Evolutionary conservation across 2,113 vertebrate genomes (phyloP).

Genomic region (western clawed frog (Xenopus tropicalis)): DNA sequence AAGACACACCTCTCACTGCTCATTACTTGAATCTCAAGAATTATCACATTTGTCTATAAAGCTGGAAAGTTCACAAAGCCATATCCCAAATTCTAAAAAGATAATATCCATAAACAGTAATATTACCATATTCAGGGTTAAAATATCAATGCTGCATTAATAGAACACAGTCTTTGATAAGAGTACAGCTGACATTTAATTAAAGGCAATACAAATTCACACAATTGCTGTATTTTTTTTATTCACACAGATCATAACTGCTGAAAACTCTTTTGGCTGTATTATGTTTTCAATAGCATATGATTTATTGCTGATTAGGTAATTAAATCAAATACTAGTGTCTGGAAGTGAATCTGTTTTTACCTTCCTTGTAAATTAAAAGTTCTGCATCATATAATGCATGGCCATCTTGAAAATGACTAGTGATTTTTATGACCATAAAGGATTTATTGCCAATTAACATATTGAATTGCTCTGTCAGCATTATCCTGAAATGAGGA

Average conservation of each 20-base stretch:
- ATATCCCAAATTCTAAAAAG: no score
- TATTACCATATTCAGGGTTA: no score
- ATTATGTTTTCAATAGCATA: conserved; percentile 75
- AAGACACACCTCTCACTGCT: no score
- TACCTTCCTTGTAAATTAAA: conserved; percentile 85
- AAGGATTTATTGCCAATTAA: conserved; percentile 83
- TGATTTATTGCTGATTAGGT: conserved; percentile 82
- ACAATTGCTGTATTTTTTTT: conserved; percentile 17
- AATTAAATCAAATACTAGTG: conserved; percentile 83
- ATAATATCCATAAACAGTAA: no score
- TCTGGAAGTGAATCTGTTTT: conserved; percentile 82
- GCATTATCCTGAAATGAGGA: conserved; percentile 68
- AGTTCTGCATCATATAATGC: conserved; percentile 82
- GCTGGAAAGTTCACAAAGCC: no score
- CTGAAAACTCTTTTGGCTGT: conserved; percentile 66
- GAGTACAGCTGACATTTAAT: no score
- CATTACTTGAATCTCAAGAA: no score
- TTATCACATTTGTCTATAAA: no score
- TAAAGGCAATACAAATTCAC: no score
- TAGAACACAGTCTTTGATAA: no score
- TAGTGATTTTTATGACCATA: conserved; percentile 73
- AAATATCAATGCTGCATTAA: no score
- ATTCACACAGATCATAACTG: conserved; percentile 61
- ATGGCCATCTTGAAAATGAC: conserved; percentile 81
- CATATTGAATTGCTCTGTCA: conserved; percentile 77